A percentile compares a stretch with the other conserved stretches of the same genome.
phyloP scores from a whole-genome alignment of 2,888 invertebrate species.

The Euphydryas editha region DNA sequence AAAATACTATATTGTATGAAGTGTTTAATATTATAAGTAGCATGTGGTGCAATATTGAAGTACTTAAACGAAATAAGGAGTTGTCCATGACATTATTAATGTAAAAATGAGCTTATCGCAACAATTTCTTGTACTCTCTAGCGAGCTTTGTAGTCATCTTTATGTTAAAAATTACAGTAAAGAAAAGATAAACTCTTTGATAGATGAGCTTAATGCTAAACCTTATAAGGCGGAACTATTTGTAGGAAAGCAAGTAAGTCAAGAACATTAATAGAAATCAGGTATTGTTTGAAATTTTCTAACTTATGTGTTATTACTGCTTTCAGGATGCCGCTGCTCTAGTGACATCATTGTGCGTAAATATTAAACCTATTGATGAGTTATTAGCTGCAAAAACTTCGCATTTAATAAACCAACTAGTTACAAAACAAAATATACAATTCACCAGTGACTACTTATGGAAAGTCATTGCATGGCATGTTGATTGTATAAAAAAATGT shows the following conservation, averaged over 20 bases:
- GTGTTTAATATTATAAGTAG: not conserved
- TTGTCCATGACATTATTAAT: not conserved
- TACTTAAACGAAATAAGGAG: conserved; percentile 37
- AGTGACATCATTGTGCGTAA: conserved; percentile 63
- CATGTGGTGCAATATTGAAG: conserved; percentile 47
- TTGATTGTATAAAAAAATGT: conserved; percentile 69
- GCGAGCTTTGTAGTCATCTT: conserved; percentile 67
- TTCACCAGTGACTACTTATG: conserved; percentile 59
- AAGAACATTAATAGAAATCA: conserved; percentile 43
- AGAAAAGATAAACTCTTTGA: conserved; percentile 75
- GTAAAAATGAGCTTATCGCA: conserved; percentile 47
- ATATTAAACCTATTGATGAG: conserved; percentile 76
- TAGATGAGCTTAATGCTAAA: conserved; percentile 86
- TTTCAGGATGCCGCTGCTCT: conserved; percentile 69
- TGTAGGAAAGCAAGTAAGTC: conserved; percentile 73
- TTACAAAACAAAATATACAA: conserved; percentile 80
- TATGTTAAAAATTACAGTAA: conserved; percentile 72
- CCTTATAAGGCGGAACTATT: conserved; percentile 81
- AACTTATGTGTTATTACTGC: not conserved
- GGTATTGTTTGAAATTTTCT: not conserved
- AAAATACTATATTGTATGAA: not conserved
- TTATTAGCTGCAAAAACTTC: conserved; percentile 83
- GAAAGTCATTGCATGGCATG: conserved; percentile 72
- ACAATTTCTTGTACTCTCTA: conserved; percentile 63
- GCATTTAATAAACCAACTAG: conserved; percentile 80